Evolutionary conservation across 2,888 invertebrate species (phyloP).

Genomic region (Papilio demoleus): DNA sequence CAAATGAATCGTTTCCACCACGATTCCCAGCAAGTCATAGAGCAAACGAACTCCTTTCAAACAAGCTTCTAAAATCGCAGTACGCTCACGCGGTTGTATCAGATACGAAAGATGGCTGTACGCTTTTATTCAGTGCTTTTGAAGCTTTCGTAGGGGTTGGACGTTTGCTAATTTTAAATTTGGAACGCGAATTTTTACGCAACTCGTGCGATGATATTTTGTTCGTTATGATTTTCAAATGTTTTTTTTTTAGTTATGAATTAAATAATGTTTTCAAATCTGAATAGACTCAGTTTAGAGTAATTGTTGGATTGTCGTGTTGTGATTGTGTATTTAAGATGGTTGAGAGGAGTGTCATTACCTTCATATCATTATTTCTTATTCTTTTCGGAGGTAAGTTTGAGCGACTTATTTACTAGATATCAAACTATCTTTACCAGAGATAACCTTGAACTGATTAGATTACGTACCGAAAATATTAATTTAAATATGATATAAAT

Average conservation of each 20-base stretch:
- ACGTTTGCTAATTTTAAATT: conserved; percentile 46
- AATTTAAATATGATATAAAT: too few species aligned
- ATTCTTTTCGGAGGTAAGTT: conserved; percentile 71
- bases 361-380: conserved; percentile 58
- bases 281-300: conserved; percentile 15
- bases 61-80: background rate
- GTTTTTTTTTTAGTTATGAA: background rate
- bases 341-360: conserved; percentile 57
- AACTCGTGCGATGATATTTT: conserved; percentile 24
- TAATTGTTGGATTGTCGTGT: conserved; percentile 49
- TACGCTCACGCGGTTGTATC: conserved; percentile 13
- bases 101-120: conserved; percentile 37
- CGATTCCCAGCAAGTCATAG: conserved; percentile 46
- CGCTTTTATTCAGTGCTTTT: conserved; percentile 56
- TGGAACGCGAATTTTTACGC: conserved; percentile 32
- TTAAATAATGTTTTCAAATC: conserved; percentile 31
- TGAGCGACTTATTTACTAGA: too few species aligned
- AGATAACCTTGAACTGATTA: too few species aligned
- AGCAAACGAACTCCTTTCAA: conserved; percentile 27
- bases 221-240: conserved; percentile 28
- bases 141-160: conserved; percentile 52
- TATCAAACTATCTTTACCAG: too few species aligned
- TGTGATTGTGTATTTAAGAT: conserved; percentile 51
- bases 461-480: too few species aligned
- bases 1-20: conserved; percentile 57